phyloP scores from a whole-genome alignment of 2,113 vertebrate species.

The Rhinopomastus cyanomelas region DNA sequence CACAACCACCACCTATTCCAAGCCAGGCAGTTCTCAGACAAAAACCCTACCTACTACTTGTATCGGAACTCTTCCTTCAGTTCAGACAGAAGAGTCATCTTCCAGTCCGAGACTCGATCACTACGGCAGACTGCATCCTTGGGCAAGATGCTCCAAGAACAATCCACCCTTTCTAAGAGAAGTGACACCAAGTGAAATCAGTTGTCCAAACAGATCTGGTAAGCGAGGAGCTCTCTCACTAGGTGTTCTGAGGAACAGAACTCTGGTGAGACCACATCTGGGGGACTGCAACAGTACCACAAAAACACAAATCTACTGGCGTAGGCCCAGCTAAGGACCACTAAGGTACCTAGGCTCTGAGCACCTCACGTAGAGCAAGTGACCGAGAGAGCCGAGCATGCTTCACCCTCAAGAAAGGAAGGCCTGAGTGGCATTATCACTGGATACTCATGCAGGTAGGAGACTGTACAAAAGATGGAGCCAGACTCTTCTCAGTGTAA shows the following conservation, averaged over 20 bases:
- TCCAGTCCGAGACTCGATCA: background rate
- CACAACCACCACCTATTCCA: background rate
- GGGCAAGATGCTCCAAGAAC: background rate
- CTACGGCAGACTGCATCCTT: background rate
- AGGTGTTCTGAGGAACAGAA: background rate
- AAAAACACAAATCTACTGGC: background rate
- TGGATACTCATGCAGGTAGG: background rate
- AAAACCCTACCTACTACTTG: background rate
- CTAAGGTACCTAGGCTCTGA: background rate
- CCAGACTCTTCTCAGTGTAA: background rate
- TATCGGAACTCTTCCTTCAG: background rate
- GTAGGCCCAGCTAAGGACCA: background rate
- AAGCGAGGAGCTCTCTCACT: background rate
- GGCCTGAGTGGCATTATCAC: background rate
- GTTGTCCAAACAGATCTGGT: background rate
- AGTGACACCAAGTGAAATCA: background rate
- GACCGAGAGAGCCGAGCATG: background rate
- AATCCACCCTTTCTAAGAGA: background rate
- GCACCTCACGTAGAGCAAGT: background rate
- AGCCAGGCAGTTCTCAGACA: background rate
- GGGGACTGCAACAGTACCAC: background rate
- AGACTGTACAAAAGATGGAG: background rate
- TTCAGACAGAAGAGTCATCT: background rate
- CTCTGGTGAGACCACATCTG: background rate
- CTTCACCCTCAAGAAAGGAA: background rate